Conservation (phyloP, 2,888 invertebrate species). For the Dione vanillae region DNA sequence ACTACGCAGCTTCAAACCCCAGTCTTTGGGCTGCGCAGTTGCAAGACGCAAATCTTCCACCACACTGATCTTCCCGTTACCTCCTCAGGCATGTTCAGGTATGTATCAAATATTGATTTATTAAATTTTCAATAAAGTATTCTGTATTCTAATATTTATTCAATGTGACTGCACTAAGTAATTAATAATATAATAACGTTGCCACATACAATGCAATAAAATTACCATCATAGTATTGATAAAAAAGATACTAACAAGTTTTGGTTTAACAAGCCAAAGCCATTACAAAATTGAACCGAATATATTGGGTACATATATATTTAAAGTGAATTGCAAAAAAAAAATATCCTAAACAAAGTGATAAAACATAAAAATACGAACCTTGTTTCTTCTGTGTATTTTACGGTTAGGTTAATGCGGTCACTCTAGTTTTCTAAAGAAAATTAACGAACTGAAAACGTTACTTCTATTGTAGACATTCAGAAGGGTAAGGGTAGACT, state of each 20-base stretch:
- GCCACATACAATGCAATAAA: no score
- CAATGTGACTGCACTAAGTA: no score
- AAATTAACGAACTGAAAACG: constrained; percentile 18
- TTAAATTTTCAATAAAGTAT: neutral
- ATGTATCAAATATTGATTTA: neutral
- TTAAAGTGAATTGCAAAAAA: neutral
- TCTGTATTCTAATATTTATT: no score
- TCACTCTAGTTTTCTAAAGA: constrained; percentile 1
- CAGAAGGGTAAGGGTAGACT: neutral
- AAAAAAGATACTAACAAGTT: no score
- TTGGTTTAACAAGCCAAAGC: no score
- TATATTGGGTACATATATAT: no score
- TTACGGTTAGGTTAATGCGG: neutral
- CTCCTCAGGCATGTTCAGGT: constrained; percentile 98
- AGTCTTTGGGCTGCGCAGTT: constrained; percentile 97
- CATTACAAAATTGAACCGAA: no score
- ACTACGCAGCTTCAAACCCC: constrained; percentile 97
- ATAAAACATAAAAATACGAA: constrained; percentile 1
- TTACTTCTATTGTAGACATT: constrained; percentile 11
- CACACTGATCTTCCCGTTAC: constrained; percentile 96
- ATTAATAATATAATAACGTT: no score
- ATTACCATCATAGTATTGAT: no score
- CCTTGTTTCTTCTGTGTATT: neutral
- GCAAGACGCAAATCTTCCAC: constrained; percentile 96
- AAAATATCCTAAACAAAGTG: neutral